Evolutionary conservation across 2,888 invertebrate species (phyloP).

Genomic region (Teleiodes luculella): DNA sequence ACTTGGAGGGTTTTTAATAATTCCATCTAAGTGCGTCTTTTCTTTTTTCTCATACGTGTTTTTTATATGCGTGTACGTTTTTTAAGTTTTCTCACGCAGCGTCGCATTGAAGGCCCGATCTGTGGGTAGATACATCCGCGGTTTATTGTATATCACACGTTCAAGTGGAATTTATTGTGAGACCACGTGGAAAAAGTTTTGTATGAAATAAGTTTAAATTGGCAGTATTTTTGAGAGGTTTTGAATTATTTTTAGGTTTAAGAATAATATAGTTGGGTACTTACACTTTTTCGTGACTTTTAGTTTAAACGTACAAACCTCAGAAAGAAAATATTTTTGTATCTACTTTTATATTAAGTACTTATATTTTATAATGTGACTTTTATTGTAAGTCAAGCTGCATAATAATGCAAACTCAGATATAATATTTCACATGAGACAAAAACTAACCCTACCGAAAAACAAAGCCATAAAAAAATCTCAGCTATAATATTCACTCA

Average conservation of each 20-base stretch:
- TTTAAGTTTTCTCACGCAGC: conserved; percentile 76
- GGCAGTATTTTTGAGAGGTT: conserved; percentile 5
- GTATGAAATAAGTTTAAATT: neutral
- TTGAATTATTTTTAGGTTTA: no score
- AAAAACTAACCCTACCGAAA: conserved; percentile 9
- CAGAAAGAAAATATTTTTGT: no score
- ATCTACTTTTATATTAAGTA: no score
- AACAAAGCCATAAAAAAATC: conserved; percentile 39
- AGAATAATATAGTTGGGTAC: no score
- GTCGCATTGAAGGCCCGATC: conserved; percentile 62
- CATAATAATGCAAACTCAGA: neutral
- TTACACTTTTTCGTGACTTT: no score
- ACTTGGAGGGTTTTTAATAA: conserved; percentile 66
- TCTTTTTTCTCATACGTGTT: neutral
- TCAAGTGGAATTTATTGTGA: conserved; percentile 51
- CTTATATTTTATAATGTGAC: neutral
- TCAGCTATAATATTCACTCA: conserved; percentile 58
- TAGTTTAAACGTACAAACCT: no score
- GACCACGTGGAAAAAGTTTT: neutral
- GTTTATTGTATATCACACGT: conserved; percentile 53
- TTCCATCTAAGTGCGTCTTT: conserved; percentile 33
- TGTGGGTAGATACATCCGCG: conserved; percentile 77
- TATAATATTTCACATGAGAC: conserved; percentile 4
- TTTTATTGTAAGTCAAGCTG: neutral
- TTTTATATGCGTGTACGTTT: conserved; percentile 53